Evolutionary conservation across 2,113 vertebrate genomes (phyloP).

Genomic region (Patagioenas fasciata): DNA sequence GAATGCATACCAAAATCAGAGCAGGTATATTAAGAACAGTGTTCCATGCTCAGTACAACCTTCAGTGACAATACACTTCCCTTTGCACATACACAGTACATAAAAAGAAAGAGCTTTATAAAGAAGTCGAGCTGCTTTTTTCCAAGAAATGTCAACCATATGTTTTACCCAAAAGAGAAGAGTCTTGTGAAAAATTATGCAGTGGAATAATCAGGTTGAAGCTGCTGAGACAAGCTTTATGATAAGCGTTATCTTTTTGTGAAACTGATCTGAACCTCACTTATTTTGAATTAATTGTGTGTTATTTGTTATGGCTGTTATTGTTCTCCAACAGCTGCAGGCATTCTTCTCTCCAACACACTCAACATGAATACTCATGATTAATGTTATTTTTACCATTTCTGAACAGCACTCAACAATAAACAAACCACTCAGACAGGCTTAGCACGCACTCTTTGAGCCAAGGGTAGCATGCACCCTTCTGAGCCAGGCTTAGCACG

Average conservation of each 20-base stretch:
- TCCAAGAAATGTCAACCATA: neutral
- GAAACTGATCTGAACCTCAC: neutral
- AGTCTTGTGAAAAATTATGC: neutral
- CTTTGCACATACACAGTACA: neutral
- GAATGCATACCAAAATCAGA: neutral
- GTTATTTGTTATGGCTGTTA: conserved; percentile 35
- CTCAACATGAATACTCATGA: conserved; percentile 2
- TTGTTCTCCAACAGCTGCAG: conserved; percentile 54
- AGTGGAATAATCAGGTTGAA: neutral
- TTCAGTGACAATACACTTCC: neutral
- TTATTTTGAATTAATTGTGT: neutral
- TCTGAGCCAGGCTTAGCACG: neutral
- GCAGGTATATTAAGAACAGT: conserved; percentile 23
- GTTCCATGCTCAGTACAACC: conserved; percentile 2
- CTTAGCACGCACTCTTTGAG: too few species aligned
- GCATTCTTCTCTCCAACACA: conserved; percentile 43
- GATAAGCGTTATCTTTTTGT: neutral
- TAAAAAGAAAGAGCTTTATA: neutral
- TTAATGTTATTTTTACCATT: conserved; percentile 62
- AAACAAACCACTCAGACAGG: too few species aligned
- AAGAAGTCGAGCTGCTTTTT: conserved; percentile 13
- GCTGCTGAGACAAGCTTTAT: conserved; percentile 41
- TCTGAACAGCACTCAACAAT: neutral
- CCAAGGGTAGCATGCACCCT: neutral
- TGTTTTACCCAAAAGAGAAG: neutral